Base-by-base conservation (phyloP, 53 echinoderm and acorn worm genomes). In the Zoroaster sp. region DNA sequence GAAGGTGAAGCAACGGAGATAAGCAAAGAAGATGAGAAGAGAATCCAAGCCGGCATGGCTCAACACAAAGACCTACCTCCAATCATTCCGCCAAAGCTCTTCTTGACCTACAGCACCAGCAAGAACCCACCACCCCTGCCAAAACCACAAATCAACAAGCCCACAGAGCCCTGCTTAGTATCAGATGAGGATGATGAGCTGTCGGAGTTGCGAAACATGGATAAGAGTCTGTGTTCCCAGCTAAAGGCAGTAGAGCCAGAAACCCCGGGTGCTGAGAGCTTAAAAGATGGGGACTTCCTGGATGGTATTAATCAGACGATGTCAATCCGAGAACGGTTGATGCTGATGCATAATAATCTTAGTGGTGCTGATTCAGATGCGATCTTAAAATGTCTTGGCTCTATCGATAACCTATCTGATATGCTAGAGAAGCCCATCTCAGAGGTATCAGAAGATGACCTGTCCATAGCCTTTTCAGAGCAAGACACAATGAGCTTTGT, bases 401-500 rank as follows among this genome's bases (percentile, higher is more conserved):
- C 97, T 20, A 77, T 93, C 17, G 97, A 96, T 40, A 91, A 89
- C 36, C 83, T 96, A 3, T 95, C 97, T 12, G 97, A 95, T 43
- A 72, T 96, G 75, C 67, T 96, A 39, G 97, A 95, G 43, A 96
- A 95, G 70, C 97, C 97, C 14, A 88, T 96, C 49, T 96, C 97
- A 13, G 97, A 96, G 68, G 86, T 96, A 28, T 96, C 97, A 10
- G 97, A 96, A 40, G 97, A 93, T 79, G 97, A 96, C 31, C 85
- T 96, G 1, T 96, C 97, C 14, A 77, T 96, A 3, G 97, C 95
- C 28, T 96, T 93, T 41, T 96, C 97, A 11, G 97, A 96, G 72
- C 95, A 95, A 80, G 97, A 95, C 75, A 95, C 97, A 3, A 65
- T 96, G 86, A 96, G 96, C 73, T 96, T 92, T 78, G 93, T 96